These are phyloP conservation scores for Boloria euphrosyne DNA, from an alignment of 2,888 invertebrate genomes.

Conservation along the genomic window DNA sequence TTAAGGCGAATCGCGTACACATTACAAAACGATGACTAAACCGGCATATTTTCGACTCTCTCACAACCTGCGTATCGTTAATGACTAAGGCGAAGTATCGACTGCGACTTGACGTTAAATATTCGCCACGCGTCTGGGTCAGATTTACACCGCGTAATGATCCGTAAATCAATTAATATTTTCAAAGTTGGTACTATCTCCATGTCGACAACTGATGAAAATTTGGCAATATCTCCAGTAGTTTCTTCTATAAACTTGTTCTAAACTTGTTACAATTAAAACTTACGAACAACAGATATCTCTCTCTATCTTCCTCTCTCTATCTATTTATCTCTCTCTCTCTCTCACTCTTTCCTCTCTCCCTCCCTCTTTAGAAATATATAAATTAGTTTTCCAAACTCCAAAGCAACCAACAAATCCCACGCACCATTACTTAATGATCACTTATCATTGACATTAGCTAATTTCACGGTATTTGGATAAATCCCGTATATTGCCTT, in stretches of 20 bases:
- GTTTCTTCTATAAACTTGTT: too few species aligned
- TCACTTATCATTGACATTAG: background rate
- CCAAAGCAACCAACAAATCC: slow-evolving; percentile 10
- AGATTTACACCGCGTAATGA: slow-evolving; percentile 14
- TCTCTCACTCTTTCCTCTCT: too few species aligned
- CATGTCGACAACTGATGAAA: too few species aligned
- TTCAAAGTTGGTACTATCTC: too few species aligned
- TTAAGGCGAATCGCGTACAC: slow-evolving; percentile 63
- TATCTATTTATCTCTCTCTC: too few species aligned
- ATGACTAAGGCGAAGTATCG: slow-evolving; percentile 44
- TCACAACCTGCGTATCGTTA: slow-evolving; percentile 44
- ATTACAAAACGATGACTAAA: slow-evolving; percentile 75
- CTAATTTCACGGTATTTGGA: slow-evolving; percentile 20
- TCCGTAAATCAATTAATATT: background rate
- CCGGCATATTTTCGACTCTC: slow-evolving; percentile 44
- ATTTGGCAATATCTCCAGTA: too few species aligned
- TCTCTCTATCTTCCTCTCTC: too few species aligned
- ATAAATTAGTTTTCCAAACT: background rate
- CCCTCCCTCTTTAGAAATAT: too few species aligned
- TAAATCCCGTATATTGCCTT: slow-evolving; percentile 40
- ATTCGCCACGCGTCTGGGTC: slow-evolving; percentile 37
- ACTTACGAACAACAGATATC: too few species aligned
- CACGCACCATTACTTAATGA: slow-evolving; percentile 1
- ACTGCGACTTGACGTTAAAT: slow-evolving; percentile 33
- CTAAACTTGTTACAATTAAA: too few species aligned